These are phyloP conservation scores for Limonius californicus DNA, from an alignment of 1,140 invertebrate genomes.

Conservation along the genomic window DNA sequence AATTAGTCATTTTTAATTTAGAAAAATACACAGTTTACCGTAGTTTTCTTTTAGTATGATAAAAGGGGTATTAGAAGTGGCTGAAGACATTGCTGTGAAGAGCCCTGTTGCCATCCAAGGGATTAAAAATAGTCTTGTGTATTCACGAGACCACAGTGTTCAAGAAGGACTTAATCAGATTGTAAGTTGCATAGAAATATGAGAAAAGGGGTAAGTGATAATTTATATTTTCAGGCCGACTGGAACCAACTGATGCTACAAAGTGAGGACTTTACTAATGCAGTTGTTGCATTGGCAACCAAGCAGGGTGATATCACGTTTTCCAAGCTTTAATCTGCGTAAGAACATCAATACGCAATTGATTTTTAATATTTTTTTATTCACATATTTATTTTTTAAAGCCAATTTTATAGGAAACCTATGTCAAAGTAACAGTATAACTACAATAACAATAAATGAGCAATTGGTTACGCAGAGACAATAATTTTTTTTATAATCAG, in stretches of 20 bases:
- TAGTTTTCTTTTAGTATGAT: constrained; percentile 59
- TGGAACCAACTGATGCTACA: constrained; percentile 84
- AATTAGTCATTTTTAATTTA: no score
- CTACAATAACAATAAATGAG: no score
- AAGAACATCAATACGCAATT: no score
- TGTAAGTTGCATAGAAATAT: constrained; percentile 55
- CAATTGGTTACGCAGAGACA: no score
- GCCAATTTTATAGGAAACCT: no score
- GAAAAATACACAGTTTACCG: no score
- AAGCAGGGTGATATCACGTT: constrained; percentile 66
- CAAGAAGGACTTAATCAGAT: constrained; percentile 83
- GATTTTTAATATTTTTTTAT: no score
- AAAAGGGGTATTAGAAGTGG: constrained; percentile 66
- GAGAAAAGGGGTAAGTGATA: background rate
- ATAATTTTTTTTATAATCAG: no score
- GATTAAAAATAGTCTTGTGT: constrained; percentile 79
- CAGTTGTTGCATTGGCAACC: constrained; percentile 67
- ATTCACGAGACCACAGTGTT: constrained; percentile 83
- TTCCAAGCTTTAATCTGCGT: no score
- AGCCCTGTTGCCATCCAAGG: constrained; percentile 93
- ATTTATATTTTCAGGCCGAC: constrained; percentile 56
- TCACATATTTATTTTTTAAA: no score
- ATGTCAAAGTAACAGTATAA: no score
- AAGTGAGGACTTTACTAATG: constrained; percentile 86
- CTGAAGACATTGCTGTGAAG: constrained; percentile 77